Conservation (phyloP, 2,113 vertebrate genomes). For the Rhinolophus ferrumequinum region DNA sequence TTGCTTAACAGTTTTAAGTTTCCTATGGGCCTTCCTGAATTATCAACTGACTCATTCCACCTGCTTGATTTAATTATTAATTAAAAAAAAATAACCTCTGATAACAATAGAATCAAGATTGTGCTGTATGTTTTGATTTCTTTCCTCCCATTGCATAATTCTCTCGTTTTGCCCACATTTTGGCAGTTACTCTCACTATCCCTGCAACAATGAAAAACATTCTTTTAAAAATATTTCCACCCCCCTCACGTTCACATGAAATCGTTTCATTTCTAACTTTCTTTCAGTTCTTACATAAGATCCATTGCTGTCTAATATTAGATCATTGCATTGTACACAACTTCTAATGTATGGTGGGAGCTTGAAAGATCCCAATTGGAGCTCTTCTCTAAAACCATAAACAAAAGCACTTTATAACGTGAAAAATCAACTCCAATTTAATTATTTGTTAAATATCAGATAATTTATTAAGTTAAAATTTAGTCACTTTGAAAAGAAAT, state of each 20-base stretch:
- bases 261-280: slow-evolving; percentile 57
- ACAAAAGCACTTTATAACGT: neutral
- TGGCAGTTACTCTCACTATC: slow-evolving; percentile 67
- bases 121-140: slow-evolving; percentile 43
- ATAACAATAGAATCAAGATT: slow-evolving; percentile 50
- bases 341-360: neutral
- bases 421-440: neutral
- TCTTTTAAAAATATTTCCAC: slow-evolving; percentile 68
- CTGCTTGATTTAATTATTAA: slow-evolving; percentile 68
- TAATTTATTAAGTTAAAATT: neutral
- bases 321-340: neutral
- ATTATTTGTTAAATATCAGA: neutral
- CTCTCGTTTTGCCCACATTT: slow-evolving; percentile 58
- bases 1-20: slow-evolving; percentile 69
- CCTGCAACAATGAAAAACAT: slow-evolving; percentile 56
- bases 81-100: neutral
- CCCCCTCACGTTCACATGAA: slow-evolving; percentile 56
- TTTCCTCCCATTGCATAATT: slow-evolving; percentile 61
- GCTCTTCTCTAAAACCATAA: neutral
- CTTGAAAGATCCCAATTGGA: neutral
- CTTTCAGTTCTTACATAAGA: slow-evolving; percentile 61
- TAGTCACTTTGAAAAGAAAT: neutral
- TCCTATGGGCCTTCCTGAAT: slow-evolving; percentile 80
- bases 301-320: slow-evolving; percentile 46
- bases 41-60: slow-evolving; percentile 77